Evolutionary conservation across 2,797 vertebrate species (phyloP).

Genomic region (Chromis chromis): DNA sequence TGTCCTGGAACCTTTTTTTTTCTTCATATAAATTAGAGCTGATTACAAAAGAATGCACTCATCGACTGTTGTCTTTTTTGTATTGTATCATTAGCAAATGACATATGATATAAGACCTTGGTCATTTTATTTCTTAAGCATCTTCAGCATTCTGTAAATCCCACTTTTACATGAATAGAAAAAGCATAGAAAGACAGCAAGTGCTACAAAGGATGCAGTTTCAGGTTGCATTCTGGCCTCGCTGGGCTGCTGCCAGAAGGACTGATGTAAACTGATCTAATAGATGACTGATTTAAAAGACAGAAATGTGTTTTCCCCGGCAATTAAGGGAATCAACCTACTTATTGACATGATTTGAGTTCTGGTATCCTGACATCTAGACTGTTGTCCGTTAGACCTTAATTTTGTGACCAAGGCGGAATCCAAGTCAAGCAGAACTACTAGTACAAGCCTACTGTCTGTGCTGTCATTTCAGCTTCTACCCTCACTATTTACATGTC

Average conservation of each 20-base stretch:
- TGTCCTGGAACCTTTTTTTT: slow-evolving; percentile 3
- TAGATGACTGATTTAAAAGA: slow-evolving; percentile 59
- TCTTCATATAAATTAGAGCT: neutral
- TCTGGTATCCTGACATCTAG: slow-evolving; percentile 69
- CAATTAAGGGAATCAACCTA: slow-evolving; percentile 77
- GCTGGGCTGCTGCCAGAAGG: slow-evolving; percentile 42
- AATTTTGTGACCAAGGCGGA: slow-evolving; percentile 68
- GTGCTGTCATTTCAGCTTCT: slow-evolving; percentile 77
- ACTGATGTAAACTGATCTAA: slow-evolving; percentile 45
- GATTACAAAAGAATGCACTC: neutral
- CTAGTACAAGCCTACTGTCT: slow-evolving; percentile 63
- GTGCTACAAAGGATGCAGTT: slow-evolving; percentile 22
- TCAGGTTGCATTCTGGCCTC: slow-evolving; percentile 29
- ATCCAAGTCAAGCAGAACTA: slow-evolving; percentile 64
- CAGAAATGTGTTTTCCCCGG: slow-evolving; percentile 55
- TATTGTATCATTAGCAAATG: neutral
- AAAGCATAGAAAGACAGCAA: neutral
- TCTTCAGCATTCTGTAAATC: neutral
- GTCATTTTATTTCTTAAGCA: neutral
- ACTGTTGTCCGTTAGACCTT: slow-evolving; percentile 63
- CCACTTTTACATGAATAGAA: neutral
- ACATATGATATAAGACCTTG: neutral
- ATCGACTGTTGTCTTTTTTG: neutral
- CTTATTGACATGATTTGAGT: slow-evolving; percentile 67
- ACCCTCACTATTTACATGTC: slow-evolving; percentile 74